A percentile compares a stretch with the other conserved stretches of the same genome.
These are phyloP conservation scores for Smutsia gigantea DNA, from an alignment of 2,797 vertebrate species.

Conservation along the genomic window DNA sequence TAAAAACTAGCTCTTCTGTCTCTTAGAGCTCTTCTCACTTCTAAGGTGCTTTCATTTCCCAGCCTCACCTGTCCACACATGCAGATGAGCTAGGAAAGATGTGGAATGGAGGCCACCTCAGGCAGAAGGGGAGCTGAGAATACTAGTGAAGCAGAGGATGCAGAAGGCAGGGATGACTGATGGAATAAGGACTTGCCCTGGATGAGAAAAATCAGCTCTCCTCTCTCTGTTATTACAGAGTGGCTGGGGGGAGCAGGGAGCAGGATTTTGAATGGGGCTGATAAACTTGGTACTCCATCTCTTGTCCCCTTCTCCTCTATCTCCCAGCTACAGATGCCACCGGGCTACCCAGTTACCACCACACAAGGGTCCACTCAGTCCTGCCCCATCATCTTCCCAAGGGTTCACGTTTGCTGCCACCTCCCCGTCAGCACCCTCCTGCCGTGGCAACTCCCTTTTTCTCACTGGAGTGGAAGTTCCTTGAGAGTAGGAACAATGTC, in stretches of 20 bases:
- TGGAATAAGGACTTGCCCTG: no score
- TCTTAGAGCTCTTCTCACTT: not conserved
- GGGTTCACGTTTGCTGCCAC: not conserved
- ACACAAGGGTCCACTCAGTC: not conserved
- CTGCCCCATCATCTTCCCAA: not conserved
- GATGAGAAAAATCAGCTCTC: not conserved
- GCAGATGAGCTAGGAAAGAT: not conserved
- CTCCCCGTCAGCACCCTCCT: not conserved
- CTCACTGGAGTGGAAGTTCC: not conserved
- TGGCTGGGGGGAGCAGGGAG: no score
- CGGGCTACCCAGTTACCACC: not conserved
- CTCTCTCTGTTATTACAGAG: not conserved
- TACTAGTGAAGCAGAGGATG: not conserved
- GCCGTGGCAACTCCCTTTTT: not conserved
- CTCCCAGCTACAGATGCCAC: not conserved
- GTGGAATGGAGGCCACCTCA: not conserved
- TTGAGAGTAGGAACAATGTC: not conserved
- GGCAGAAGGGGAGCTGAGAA: not conserved
- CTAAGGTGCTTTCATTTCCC: not conserved
- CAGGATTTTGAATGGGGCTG: not conserved
- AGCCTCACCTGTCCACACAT: not conserved
- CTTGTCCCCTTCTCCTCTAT: not conserved
- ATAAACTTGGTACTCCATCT: not conserved
- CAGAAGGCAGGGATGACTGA: not conserved
- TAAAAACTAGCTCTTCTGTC: not conserved